Evolutionary conservation across 2,888 invertebrate species (phyloP).

Genomic region (Perdita meconis): DNA sequence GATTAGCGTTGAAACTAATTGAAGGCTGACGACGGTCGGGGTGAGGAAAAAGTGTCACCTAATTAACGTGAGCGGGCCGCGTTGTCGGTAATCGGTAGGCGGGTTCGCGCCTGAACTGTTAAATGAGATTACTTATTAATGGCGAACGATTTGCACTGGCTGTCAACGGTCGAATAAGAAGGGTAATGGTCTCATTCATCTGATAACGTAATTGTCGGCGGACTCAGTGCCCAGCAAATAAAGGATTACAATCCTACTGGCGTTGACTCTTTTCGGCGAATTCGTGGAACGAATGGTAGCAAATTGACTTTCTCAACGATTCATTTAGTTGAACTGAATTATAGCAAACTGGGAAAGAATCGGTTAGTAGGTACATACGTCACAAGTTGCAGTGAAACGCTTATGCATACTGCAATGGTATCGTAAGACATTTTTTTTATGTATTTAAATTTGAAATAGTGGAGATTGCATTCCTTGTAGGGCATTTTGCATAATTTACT

Average conservation of each 20-base stretch:
- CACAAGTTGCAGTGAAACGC: too few relatives aligned
- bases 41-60: conserved; percentile 62
- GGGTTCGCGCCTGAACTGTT: conserved; percentile 28
- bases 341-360: too few relatives aligned
- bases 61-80: conserved; percentile 61
- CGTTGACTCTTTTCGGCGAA: background rate
- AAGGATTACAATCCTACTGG: conserved; percentile 14
- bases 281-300: background rate
- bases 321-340: background rate
- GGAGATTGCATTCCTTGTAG: too few relatives aligned
- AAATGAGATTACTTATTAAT: conserved; percentile 67
- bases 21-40: conserved; percentile 53
- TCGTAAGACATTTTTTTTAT: too few relatives aligned
- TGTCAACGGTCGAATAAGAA: conserved; percentile 25
- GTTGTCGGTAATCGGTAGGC: conserved; percentile 53
- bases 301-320: background rate
- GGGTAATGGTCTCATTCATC: conserved; percentile 46
- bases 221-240: conserved; percentile 18
- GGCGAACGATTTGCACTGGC: conserved; percentile 41
- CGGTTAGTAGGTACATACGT: too few relatives aligned
- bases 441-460: too few relatives aligned
- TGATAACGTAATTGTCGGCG: conserved; percentile 55
- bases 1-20: conserved; percentile 58
- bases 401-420: too few relatives aligned
- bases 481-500: too few relatives aligned